Base-by-base conservation (phyloP, 2,797 vertebrate species). In the Smutsia temminckii region DNA sequence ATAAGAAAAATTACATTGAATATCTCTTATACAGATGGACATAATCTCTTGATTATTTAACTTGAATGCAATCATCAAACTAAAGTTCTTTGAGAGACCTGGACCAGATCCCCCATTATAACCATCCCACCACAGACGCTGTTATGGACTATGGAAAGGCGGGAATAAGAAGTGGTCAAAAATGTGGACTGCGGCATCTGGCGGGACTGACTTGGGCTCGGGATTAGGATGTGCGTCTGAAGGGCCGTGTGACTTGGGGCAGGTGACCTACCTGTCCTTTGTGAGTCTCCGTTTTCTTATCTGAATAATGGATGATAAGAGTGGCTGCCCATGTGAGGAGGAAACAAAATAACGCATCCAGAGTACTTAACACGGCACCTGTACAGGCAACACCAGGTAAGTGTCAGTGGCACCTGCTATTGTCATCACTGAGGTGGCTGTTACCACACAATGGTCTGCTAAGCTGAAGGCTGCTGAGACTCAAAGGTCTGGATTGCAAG, bases 401-500 rank as follows among this genome's bases (percentile, higher is more conserved):
- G 29, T 7, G 5, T 29, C 20, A 34, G 59, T 3, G 9, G 37
- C 4, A 23, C 69, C 53, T 29, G 13, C 49, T 46, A 29, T 5
- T 5, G 40, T 51, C 20, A 0, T 13, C n/a, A 49, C 64, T 55
- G 68, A 66, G 71, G 20, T 32, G 42, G 34, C 78, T 51, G 74
- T 92, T 40, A 77, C 40, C 72, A 59, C 4, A 1, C 77, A 78
- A 84, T 55, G 61, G 53, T 61, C 66, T 72, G 49, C n/a, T 72
- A 40, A 63, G 71, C 84, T 78, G 61, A 93, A 95, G 57, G 55
- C 89, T 40, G 77, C 79, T 49, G 14, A 89, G 89, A 95, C 85
- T 91, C 93, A 87, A 94, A 97, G 84, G 95, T 94, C 95, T 97
- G 94, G 80, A 89, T 97, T 97, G 97, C 3, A 0, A 95, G 93